phyloP scores from a whole-genome alignment of 2,113 vertebrate genomes.

The Picathartes gymnocephalus region DNA sequence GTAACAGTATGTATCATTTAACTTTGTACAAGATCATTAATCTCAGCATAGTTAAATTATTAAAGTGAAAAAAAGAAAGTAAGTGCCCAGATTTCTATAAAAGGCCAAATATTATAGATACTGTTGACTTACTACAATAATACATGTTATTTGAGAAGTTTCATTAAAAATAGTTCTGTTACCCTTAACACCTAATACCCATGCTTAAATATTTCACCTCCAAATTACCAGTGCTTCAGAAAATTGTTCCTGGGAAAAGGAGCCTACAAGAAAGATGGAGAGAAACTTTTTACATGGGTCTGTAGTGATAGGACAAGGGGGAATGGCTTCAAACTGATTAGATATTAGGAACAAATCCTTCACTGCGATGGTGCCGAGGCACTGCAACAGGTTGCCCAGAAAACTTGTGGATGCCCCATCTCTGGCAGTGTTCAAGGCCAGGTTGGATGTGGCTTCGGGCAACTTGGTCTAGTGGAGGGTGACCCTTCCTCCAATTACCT shows the following conservation, averaged over 20 bases:
- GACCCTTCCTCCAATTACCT: neutral
- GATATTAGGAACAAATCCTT: neutral
- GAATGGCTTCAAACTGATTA: neutral
- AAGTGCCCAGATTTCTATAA: neutral
- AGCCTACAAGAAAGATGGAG: neutral
- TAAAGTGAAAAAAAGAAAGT: neutral
- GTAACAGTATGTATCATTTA: neutral
- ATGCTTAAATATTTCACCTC: neutral
- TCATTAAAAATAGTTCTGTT: neutral
- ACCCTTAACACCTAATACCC: neutral
- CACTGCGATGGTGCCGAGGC: neutral
- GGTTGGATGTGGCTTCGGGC: neutral
- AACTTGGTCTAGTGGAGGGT: neutral
- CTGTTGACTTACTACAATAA: neutral
- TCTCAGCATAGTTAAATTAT: neutral
- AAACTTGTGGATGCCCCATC: neutral
- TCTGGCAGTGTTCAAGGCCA: neutral
- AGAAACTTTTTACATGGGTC: neutral
- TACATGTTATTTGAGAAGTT: neutral
- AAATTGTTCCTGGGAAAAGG: neutral
- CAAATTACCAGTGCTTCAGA: neutral
- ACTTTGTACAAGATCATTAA: neutral
- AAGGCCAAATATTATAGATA: neutral
- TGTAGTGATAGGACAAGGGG: neutral
- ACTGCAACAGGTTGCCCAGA: neutral